Conservation (phyloP, 2,888 invertebrate species). For the Melanostoma mellinum region DNA sequence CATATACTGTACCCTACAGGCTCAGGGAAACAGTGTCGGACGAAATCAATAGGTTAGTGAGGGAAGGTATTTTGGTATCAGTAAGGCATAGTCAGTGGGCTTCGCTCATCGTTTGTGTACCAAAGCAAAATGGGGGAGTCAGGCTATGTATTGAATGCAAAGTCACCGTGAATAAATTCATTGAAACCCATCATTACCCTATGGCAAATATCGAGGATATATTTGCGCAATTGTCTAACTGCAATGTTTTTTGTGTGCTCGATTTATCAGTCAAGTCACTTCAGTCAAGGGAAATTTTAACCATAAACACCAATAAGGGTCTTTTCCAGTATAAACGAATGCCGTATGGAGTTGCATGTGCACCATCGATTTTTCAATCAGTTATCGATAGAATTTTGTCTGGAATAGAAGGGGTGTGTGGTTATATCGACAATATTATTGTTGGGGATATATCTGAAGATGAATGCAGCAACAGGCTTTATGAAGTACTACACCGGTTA, state of each 20-base stretch:
- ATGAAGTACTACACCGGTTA: not conserved
- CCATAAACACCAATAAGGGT: not conserved
- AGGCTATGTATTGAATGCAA: slow-evolving; percentile 77
- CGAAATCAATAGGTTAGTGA: slow-evolving; percentile 68
- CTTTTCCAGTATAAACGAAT: slow-evolving; percentile 1
- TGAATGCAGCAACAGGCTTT: not conserved
- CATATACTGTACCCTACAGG: slow-evolving; percentile 66
- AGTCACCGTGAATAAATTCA: slow-evolving; percentile 64
- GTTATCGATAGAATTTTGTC: not conserved
- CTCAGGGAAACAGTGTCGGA: slow-evolving; percentile 69
- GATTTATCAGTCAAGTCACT: slow-evolving; percentile 5
- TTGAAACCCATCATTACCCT: slow-evolving; percentile 74
- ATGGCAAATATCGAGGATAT: slow-evolving; percentile 49
- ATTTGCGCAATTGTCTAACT: not conserved
- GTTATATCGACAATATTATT: slow-evolving; percentile 57
- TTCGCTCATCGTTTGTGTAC: slow-evolving; percentile 76
- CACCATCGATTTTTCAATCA: slow-evolving; percentile 9
- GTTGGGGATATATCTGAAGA: slow-evolving; percentile 19
- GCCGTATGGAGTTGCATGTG: not conserved
- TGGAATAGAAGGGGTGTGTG: slow-evolving; percentile 34
- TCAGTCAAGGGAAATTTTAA: not conserved
- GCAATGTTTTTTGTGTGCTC: not conserved
- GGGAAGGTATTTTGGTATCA: slow-evolving; percentile 65
- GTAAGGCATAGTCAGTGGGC: slow-evolving; percentile 74
- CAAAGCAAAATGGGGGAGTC: slow-evolving; percentile 66